phyloP scores from a whole-genome alignment of 2,113 vertebrate genomes.

The Solea solea region DNA sequence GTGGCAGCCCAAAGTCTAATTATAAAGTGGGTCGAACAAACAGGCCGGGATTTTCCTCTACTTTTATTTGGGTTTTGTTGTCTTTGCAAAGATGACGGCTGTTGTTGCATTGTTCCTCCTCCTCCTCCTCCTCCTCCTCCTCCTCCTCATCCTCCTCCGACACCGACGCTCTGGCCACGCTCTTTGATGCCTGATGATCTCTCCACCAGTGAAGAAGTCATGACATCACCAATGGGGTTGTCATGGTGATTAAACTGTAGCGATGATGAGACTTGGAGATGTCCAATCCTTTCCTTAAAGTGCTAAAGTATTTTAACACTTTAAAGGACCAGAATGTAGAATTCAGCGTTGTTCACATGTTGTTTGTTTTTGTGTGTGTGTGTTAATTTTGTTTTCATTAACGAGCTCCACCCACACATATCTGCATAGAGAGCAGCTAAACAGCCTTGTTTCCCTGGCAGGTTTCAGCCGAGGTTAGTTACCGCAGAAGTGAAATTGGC shows the following conservation, averaged over 20 bases:
- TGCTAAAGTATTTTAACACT: background rate
- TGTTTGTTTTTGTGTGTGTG: too few relatives aligned
- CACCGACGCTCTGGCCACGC: slow-evolving; percentile 28
- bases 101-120: slow-evolving; percentile 5
- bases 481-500: too few relatives aligned
- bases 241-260: slow-evolving; percentile 55
- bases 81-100: background rate
- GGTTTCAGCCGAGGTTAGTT: too few relatives aligned
- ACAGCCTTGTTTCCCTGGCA: too few relatives aligned
- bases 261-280: slow-evolving; percentile 16
- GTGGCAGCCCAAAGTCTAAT: slow-evolving; percentile 63
- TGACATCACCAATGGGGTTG: slow-evolving; percentile 42
- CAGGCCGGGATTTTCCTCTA: slow-evolving; percentile 16
- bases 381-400: too few relatives aligned
- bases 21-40: slow-evolving; percentile 57
- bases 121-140: slow-evolving; percentile 9
- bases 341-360: too few relatives aligned
- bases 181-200: background rate
- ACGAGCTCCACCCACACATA: too few relatives aligned
- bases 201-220: slow-evolving; percentile 27
- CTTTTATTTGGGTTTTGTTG: background rate
- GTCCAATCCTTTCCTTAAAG: slow-evolving; percentile 24
- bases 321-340: too few relatives aligned
- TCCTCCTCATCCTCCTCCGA: slow-evolving; percentile 9
- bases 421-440: too few relatives aligned